These are phyloP conservation scores for Plecturocebus donacophilus DNA, from an alignment of 2,113 vertebrate species.

Conservation along the genomic window DNA sequence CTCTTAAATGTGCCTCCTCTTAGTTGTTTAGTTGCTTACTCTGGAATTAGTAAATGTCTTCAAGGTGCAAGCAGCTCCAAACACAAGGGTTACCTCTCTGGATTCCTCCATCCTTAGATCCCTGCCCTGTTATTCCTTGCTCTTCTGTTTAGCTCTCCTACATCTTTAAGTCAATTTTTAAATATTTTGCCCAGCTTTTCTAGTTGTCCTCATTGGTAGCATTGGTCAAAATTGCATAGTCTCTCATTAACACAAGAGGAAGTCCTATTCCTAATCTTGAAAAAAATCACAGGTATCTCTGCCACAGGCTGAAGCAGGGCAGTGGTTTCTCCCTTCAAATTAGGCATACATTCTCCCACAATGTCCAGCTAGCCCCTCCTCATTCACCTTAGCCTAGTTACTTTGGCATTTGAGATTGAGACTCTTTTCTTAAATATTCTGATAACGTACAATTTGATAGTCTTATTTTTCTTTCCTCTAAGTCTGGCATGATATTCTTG, in stretches of 20 bases:
- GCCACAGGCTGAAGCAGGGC: neutral
- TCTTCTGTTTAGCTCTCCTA: neutral
- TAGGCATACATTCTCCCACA: neutral
- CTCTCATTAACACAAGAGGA: neutral
- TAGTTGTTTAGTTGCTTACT: neutral
- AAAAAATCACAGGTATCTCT: neutral
- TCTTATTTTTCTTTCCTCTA: neutral
- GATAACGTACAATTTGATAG: neutral
- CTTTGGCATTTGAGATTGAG: neutral
- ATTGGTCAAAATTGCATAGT: neutral
- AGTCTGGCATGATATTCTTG: neutral
- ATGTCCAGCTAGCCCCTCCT: neutral
- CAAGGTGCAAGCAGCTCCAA: neutral
- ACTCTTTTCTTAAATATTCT: neutral
- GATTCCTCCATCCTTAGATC: neutral
- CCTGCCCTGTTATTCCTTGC: neutral
- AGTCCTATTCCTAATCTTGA: neutral
- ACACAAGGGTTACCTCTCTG: neutral
- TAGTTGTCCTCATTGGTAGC: neutral
- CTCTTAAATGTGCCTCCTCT: neutral
- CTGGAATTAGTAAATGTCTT: neutral
- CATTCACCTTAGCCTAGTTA: neutral
- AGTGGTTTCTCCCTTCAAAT: neutral
- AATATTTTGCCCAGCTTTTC: conserved; percentile 10
- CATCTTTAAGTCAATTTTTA: neutral